These are phyloP conservation scores for Rhinoderma darwinii DNA, from an alignment of 2,113 vertebrate species.

Conservation along the genomic window DNA sequence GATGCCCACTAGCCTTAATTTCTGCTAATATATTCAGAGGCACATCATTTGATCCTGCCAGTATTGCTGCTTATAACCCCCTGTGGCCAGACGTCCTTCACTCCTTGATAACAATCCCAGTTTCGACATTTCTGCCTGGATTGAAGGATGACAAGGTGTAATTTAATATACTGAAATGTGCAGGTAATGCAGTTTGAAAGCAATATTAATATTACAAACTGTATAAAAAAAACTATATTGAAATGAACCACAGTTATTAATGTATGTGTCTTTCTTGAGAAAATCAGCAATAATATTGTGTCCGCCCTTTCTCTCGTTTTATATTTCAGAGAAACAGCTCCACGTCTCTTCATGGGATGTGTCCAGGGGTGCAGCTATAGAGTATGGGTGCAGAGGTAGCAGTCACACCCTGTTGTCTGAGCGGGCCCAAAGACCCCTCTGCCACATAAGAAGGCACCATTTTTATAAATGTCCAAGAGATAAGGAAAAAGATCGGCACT, in stretches of 20 bases:
- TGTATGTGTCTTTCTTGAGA: not conserved
- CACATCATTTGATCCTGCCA: slow-evolving; percentile 15
- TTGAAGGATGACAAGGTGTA: slow-evolving; percentile 27
- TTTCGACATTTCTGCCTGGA: slow-evolving; percentile 10
- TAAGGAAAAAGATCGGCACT: no score
- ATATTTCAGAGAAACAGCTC: no score
- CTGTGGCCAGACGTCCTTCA: slow-evolving; percentile 9
- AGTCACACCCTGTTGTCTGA: no score
- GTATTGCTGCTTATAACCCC: not conserved
- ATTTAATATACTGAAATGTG: slow-evolving; percentile 4
- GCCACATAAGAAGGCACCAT: no score
- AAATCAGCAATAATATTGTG: not conserved
- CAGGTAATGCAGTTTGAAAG: not conserved
- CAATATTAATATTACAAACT: slow-evolving; percentile 19
- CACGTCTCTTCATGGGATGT: no score
- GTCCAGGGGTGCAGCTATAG: no score
- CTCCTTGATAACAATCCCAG: not conserved
- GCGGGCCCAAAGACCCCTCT: no score
- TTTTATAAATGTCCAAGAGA: no score
- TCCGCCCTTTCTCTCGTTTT: not conserved
- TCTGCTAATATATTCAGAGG: not conserved
- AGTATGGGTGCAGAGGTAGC: no score
- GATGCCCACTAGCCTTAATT: not conserved
- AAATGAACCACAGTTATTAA: not conserved
- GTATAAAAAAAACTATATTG: not conserved